Evolutionary conservation across 2,113 vertebrate species (phyloP).

Genomic region (Anoplopoma fimbria): DNA sequence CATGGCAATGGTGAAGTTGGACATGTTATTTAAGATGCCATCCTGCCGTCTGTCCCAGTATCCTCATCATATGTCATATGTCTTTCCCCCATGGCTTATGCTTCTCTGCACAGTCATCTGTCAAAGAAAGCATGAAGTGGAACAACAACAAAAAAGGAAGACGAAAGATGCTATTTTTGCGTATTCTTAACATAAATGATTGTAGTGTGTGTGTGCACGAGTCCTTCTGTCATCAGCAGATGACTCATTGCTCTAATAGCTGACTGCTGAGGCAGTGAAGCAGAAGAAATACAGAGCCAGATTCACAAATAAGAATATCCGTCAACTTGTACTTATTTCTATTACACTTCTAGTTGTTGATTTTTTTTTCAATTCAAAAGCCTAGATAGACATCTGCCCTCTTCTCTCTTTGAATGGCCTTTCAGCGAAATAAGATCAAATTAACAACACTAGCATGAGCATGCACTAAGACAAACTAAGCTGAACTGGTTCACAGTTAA

Average conservation of each 20-base stretch:
- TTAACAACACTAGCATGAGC: neutral
- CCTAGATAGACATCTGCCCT: neutral
- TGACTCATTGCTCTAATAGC: conserved; percentile 60
- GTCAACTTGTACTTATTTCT: neutral
- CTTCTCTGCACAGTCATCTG: conserved; percentile 24
- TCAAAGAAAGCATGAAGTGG: conserved; percentile 11
- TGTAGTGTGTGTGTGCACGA: neutral
- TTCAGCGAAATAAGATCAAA: neutral
- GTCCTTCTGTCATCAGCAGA: neutral
- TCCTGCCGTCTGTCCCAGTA: neutral
- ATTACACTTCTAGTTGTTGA: neutral
- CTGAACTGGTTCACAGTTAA: neutral
- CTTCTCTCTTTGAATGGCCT: no score
- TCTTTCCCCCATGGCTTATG: neutral
- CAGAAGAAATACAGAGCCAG: conserved; percentile 33
- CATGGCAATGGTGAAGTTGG: neutral
- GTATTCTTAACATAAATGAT: conserved; percentile 1
- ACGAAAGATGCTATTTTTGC: conserved; percentile 30
- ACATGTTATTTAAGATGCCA: conserved; percentile 7
- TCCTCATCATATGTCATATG: neutral
- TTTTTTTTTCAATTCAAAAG: neutral
- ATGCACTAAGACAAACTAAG: neutral
- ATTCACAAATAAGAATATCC: conserved; percentile 8
- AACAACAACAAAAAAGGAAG: neutral
- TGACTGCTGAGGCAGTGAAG: conserved; percentile 41